phyloP scores from a whole-genome alignment of 2,888 invertebrate species.

The Hyposoter dolosus region DNA sequence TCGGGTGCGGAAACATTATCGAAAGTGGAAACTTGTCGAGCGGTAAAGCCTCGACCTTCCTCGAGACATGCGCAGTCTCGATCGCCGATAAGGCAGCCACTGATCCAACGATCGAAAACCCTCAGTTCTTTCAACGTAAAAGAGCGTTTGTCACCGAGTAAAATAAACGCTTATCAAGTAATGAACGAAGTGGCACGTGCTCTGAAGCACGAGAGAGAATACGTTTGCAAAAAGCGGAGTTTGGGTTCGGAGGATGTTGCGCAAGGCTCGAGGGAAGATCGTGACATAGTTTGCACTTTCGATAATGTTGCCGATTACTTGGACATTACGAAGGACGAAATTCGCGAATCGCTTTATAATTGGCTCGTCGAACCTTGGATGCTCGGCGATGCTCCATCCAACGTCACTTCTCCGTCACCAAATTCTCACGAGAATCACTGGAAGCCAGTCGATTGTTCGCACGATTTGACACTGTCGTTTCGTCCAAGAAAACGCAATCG shows the following conservation, averaged over 20 bases:
- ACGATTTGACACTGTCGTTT: not conserved
- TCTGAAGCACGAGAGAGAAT: slow-evolving; percentile 48
- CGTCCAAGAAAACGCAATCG: slow-evolving; percentile 1
- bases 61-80: slow-evolving; percentile 48
- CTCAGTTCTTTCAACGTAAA: slow-evolving; percentile 38
- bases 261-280: slow-evolving; percentile 48
- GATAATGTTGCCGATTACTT: slow-evolving; percentile 32
- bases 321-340: slow-evolving; percentile 51
- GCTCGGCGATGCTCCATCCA: slow-evolving; percentile 22
- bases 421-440: not conserved
- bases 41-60: slow-evolving; percentile 45
- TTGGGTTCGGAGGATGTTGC: slow-evolving; percentile 13
- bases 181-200: slow-evolving; percentile 50
- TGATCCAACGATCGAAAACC: slow-evolving; percentile 58
- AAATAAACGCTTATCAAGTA: slow-evolving; percentile 23
- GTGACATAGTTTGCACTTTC: slow-evolving; percentile 66
- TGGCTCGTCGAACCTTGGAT: slow-evolving; percentile 68
- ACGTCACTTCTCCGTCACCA: not conserved
- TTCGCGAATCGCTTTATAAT: slow-evolving; percentile 66
- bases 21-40: slow-evolving; percentile 9
- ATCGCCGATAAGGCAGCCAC: slow-evolving; percentile 25
- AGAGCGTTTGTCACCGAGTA: slow-evolving; percentile 4
- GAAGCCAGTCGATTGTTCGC: not conserved
- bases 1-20: slow-evolving; percentile 6
- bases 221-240: slow-evolving; percentile 47